Evolutionary conservation across 2,888 invertebrate species (phyloP), one percentile per base, ranked within the genome.

Genomic region (Meliscaeva auricollis): DNA sequence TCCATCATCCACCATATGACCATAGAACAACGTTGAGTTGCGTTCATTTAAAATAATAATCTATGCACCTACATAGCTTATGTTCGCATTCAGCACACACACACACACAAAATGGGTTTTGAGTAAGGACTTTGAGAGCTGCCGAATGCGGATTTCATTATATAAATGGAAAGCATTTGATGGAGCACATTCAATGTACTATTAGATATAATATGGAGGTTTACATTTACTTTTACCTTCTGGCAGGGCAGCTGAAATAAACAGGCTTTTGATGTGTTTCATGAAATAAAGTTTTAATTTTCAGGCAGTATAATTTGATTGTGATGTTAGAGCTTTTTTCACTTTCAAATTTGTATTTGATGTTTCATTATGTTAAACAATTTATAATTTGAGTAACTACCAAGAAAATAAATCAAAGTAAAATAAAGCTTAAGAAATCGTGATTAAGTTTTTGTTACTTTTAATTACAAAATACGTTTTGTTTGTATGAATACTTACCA

Each of bases 1-100:
- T 78, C 17, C 32, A 74, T 32, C 62, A 48, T 35, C 22, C 17
- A 35, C 69, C 69, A 38, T 44, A 60, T 46, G 22, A 35, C 58
- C 38, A 58, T 13, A 15, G 30, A 60, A 54, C 35, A 70, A n/a
- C 22, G 2, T 41, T 22, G 13, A 7, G 26, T 26, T 26, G 26
- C 26, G 26, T 26, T 26, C 4, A 4, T 2, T 7, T 22, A 60
- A n/a, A 60, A 60, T 22, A 22, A 38, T 7, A 9, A 11, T 13
- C 17, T 2, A 6, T 3, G 9, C 15, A n/a, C n/a, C n/a, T n/a
- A 60, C 6, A 3, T 22, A 38, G 9, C 38, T 6, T 13, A 9
- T 13, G 1, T 2, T 0, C 8, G n/a, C 0, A 20, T 35, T 15
- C 54, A 15, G 11, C 17, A 7, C 35, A 35, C 56, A 58, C 52